phyloP scores from a whole-genome alignment of 2,888 invertebrate species.

The Drosophila diplacantha region DNA sequence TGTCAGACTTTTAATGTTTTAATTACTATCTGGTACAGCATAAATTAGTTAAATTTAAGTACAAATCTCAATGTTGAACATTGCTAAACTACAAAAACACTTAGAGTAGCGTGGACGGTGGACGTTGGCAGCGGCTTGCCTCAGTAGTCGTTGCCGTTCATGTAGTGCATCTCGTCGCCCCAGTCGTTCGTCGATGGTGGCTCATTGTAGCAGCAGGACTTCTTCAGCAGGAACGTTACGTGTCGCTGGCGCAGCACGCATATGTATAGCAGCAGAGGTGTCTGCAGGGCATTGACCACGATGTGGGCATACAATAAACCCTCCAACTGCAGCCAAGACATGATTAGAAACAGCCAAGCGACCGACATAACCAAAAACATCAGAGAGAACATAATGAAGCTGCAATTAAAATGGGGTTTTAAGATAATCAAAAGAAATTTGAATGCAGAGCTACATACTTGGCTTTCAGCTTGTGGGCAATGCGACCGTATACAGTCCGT shows the following conservation, averaged over 20 bases:
- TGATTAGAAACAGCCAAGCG: slow-evolving; percentile 86
- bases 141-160: slow-evolving; percentile 82
- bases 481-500: slow-evolving; percentile 90
- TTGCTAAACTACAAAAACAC: slow-evolving; percentile 61
- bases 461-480: slow-evolving; percentile 91
- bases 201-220: slow-evolving; percentile 88
- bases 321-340: slow-evolving; percentile 87
- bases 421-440: background rate
- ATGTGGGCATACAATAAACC: slow-evolving; percentile 86
- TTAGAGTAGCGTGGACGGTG: slow-evolving; percentile 28
- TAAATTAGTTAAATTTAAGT: slow-evolving; percentile 58
- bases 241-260: slow-evolving; percentile 88
- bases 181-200: slow-evolving; percentile 87
- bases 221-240: slow-evolving; percentile 86
- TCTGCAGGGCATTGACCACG: slow-evolving; percentile 86
- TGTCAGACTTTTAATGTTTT: slow-evolving; percentile 61
- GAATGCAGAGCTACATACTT: slow-evolving; percentile 79
- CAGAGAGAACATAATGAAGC: slow-evolving; percentile 88
- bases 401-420: slow-evolving; percentile 76
- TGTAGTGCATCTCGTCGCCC: slow-evolving; percentile 93
- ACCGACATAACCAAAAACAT: slow-evolving; percentile 86
- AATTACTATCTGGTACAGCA: slow-evolving; percentile 25
- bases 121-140: slow-evolving; percentile 2
- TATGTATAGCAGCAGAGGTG: slow-evolving; percentile 86
- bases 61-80: slow-evolving; percentile 68